Base-by-base conservation (phyloP, 2,113 vertebrate genomes). In the Herpetotheres cachinnans region DNA sequence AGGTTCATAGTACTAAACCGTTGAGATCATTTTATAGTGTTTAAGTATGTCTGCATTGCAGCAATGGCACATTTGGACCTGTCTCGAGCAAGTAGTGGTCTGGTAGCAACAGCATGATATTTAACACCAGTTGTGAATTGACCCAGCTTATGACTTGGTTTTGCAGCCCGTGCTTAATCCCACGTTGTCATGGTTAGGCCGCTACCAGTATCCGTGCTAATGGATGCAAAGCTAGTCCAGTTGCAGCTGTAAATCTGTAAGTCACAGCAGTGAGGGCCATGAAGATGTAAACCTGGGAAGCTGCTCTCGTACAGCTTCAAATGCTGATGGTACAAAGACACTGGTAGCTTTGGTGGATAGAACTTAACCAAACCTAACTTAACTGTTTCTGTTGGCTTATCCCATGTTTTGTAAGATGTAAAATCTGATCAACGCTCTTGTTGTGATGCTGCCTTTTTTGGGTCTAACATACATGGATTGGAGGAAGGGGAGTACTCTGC, bases 61-160 rank as follows among this genome's bases (percentile, higher is more conserved):
- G 93, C 84, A 79, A 3, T 49, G n/a, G 55, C 70, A 38, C 58
- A 32, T 59, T 63, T 2, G 32, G 32, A 76, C 81, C 87, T 50
- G 36, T 73, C 76, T 90, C 24, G 38, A 79, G 65, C 26, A 7
- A 36, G 76, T 17, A 63, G 55, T 40, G 40, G 26, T 78, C 52
- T 79, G 55, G 54, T 59, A 74, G 91, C 0, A 0, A 26, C 86
- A 95, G 61, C 16, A 9, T 3, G 84, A 79, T 93, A 91, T 27
- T 84, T 94, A 93, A 91, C 30, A 89, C 89, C 56, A 40, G 70
- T 89, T 63, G 34, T 91, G 95, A 94, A 44, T 58, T 94, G 94
- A 94, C 78, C 62, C 27, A 77, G 78, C 21, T 93, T 85, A 71
- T 0, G 6, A 73, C 70, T 32, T 90, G 78, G 25, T 90, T 95